Percentiles rank a stretch among this genome's conserved stretches.
Evolutionary conservation across 1,140 invertebrate species (phyloP).

Genomic region (Caenorhabditis inopinata): DNA sequence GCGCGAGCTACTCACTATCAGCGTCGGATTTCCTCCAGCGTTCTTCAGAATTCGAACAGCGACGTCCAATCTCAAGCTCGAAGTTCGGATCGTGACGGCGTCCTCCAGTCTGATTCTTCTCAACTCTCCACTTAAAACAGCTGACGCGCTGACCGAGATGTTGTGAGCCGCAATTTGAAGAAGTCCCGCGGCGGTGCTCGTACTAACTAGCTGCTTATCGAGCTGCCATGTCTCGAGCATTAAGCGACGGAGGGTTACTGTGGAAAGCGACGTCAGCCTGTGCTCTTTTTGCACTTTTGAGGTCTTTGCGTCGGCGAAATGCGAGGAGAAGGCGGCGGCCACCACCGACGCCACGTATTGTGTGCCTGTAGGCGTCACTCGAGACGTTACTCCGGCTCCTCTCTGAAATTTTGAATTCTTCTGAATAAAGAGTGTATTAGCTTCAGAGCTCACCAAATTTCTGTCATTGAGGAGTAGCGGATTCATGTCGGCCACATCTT

Average conservation of each 20-base stretch:
- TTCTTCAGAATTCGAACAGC: conserved; percentile 34
- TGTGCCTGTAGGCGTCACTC: conserved; percentile 29
- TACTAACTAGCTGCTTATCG: neutral
- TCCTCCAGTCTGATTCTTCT: conserved; percentile 5
- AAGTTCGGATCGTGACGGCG: neutral
- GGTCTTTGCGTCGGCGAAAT: neutral
- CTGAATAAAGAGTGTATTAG: conserved; percentile 69
- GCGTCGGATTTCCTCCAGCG: conserved; percentile 18
- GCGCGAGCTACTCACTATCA: neutral
- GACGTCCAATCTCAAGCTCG: conserved; percentile 27
- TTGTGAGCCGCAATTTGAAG: neutral
- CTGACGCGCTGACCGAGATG: conserved; percentile 1
- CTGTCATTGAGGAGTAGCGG: neutral
- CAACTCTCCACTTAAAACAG: conserved; percentile 1
- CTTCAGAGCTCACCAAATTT: neutral
- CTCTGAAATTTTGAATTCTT: neutral
- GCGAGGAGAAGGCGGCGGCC: conserved; percentile 11
- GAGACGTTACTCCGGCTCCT: conserved; percentile 29
- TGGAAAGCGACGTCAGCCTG: neutral
- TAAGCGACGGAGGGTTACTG: conserved; percentile 18
- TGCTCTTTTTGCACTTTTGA: conserved; percentile 12
- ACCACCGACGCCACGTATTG: conserved; percentile 29
- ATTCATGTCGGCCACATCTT: conserved; percentile 4
- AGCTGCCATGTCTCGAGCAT: conserved; percentile 12
- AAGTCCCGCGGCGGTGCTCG: neutral